Evolutionary conservation across 2,113 vertebrate species (phyloP), one percentile per base, ranked within the genome.

Genomic region (Shinisaurus crocodilurus): DNA sequence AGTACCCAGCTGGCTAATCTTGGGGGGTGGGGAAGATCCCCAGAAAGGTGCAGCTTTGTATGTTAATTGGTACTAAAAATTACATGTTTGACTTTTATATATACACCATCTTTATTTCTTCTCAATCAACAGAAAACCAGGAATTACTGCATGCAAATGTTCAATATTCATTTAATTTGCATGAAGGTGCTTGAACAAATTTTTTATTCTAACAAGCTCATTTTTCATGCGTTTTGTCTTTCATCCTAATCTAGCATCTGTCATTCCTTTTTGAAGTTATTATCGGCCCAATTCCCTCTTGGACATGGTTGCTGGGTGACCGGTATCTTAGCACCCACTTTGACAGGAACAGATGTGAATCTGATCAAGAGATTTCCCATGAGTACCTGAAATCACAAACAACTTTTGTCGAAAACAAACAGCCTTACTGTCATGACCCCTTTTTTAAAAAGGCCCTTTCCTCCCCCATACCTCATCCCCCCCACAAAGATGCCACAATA

Each of bases 231-330:
- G 94, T 97, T 98, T 98, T 97, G 97, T 98, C 98, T 98, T 98
- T 98, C 98, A 98, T 98, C 98, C 98, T 99, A 99, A 99, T 99
- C 99, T 99, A 98, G 98, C 99, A 99, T 99, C 98, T 99, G 99
- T 99, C 98, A 98, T 99, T 99, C 98, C 98, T 99, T 98, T 99
- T 99, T 99, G 98, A 99, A 99, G 98, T 99, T 99, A 99, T 99
- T 99, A 99, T 99, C 98, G 98, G 98, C 98, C 98, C 96, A 97
- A 98, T 98, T 99, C 99, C 98, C 99, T 98, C 98, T 99, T 99
- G 99, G 98, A 99, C 98, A 98, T 97, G 98, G 99, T 99, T 99
- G 99, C 99, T 97, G 99, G 98, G 99, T 99, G 99, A 99, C 98
- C 98, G 98, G 99, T 99, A 99, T 99, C 99, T 99, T 99, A 99